These are phyloP conservation scores for Amphiprion percula DNA, from an alignment of 2,113 vertebrate genomes.

Conservation along the genomic window DNA sequence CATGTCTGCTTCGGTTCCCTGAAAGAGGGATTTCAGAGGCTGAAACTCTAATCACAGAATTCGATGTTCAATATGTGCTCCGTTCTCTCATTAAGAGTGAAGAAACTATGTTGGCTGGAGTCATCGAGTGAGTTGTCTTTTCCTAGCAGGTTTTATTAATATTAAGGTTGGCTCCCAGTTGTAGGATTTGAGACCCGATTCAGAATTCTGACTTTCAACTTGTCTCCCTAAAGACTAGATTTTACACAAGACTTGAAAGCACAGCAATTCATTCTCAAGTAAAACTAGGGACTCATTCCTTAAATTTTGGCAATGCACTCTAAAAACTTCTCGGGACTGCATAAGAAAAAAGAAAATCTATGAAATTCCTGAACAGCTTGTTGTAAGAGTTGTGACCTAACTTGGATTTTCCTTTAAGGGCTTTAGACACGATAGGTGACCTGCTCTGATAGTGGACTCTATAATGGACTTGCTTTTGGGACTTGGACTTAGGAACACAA, in stretches of 20 bases:
- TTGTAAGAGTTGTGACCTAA: background rate
- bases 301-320: background rate
- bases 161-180: background rate
- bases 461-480: too few species aligned
- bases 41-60: background rate
- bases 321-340: background rate
- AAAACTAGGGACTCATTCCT: background rate
- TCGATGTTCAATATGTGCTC: background rate
- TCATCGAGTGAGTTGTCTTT: background rate
- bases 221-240: background rate
- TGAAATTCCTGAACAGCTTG: background rate
- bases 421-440: background rate
- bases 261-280: background rate
- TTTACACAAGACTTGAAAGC: constrained; percentile 8
- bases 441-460: background rate
- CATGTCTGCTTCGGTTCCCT: background rate
- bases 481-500: background rate
- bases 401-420: background rate
- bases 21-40: background rate
- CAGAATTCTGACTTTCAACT: background rate
- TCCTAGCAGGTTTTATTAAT: background rate
- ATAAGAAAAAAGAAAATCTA: background rate
- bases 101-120: background rate
- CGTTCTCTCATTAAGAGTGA: background rate
- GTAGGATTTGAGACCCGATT: background rate